Conservation (phyloP, 2,888 invertebrate genomes). For the Eilema depressum region DNA sequence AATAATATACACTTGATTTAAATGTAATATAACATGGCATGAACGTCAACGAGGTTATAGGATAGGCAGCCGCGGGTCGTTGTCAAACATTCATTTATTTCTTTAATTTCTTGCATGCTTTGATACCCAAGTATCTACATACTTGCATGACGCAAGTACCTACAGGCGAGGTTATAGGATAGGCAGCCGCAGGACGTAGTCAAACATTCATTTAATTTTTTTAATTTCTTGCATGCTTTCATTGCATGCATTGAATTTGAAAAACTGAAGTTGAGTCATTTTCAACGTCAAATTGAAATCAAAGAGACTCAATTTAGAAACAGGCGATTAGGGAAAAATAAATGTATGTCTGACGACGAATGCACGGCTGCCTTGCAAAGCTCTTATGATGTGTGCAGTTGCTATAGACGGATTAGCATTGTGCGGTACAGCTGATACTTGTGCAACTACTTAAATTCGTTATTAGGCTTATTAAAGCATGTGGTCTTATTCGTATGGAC, state of each 20-base stretch:
- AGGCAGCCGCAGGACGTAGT: conserved; percentile 22
- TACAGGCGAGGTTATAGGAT: conserved; percentile 9
- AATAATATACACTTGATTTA: conserved; percentile 20
- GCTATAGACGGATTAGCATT: conserved; percentile 32
- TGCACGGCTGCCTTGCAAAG: conserved; percentile 30
- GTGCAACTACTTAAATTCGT: not conserved
- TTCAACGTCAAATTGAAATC: not conserved
- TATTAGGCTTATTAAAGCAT: conserved; percentile 5
- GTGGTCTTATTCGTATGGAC: not conserved
- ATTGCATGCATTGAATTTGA: no score
- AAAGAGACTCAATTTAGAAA: not conserved
- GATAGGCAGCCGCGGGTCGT: conserved; percentile 22
- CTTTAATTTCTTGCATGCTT: not conserved
- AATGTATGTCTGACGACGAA: conserved; percentile 23
- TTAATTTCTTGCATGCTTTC: not conserved
- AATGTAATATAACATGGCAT: conserved; percentile 30
- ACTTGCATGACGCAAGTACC: not conserved
- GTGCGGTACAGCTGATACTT: conserved; percentile 33
- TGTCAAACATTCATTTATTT: conserved; percentile 4
- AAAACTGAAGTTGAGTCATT: not conserved
- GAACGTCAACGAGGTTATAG: conserved; percentile 21
- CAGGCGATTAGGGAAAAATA: not conserved
- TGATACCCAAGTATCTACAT: no score
- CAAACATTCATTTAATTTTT: conserved; percentile 2
- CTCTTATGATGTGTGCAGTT: conserved; percentile 32